Evolutionary conservation across 2,113 vertebrate genomes (phyloP), one percentile per base, ranked within the genome.

Genomic region (Hepsetus odoe): DNA sequence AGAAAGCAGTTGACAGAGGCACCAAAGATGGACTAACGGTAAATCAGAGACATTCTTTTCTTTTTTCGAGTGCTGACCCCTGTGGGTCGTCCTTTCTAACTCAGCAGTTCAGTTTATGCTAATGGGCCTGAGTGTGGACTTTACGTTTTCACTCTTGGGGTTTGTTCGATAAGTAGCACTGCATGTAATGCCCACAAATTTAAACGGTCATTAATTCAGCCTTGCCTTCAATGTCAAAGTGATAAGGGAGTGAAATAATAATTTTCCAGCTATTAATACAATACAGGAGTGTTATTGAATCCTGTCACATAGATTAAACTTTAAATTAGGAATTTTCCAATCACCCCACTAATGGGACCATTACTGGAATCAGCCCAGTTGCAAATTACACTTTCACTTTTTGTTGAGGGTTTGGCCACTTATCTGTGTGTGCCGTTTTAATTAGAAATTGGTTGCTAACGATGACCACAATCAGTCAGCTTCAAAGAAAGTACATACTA

Each of bases 181-280:
- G 55, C 40, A 91, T 90, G 92, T 91, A 91, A 89, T 88, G 90
- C 85, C 76, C 87, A 89, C 86, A 81, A 87, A 91, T 91, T 87
- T 88, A 90, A 89, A 88, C 86, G 89, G 88, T 92, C 90, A 89
- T 91, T 92, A 91, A 93, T 91, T 91, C 88, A 89, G 85, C 86
- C 90, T 83, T 88, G 90, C 89, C 90, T 92, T 85, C 87, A 93
- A 92, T 91, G 93, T 94, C 92, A 92, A 85, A 91, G 88, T 87
- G 90, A 91, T 92, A 92, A 89, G 85, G n/a, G 73, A 83, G 89
- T 84, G 87, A 89, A 89, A 89, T 87, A 87, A 90, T 93, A 88
- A 88, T 90, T 90, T 88, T 84, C 85, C 75, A 74, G 79, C 91
- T 90, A 90, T 91, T 91, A 88, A 92, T 91, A 90, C 82, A 85